Evolutionary conservation across 53 echinoderm and acorn worm species (phyloP).

Genomic region (Mesocentrotus franciscanus): DNA sequence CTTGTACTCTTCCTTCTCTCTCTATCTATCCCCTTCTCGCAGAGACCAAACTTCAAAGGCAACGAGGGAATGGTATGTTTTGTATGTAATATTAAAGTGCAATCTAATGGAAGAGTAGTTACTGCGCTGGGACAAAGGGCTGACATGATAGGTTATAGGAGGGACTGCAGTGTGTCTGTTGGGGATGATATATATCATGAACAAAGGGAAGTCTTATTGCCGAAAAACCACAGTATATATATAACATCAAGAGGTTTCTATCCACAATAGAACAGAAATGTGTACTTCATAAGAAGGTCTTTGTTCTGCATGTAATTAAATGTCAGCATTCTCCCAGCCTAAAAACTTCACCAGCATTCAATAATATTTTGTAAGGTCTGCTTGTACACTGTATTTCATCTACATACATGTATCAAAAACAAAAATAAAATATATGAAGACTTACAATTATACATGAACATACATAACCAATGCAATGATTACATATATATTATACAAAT

Average conservation of each 20-base stretch:
- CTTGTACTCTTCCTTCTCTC: background rate
- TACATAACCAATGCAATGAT: no score
- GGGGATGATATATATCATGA: background rate
- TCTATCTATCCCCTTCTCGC: background rate
- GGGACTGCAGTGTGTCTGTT: conserved; percentile 2
- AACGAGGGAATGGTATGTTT: conserved; percentile 36
- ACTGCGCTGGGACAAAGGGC: conserved; percentile 39
- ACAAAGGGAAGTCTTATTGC: background rate
- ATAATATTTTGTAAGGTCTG: no score
- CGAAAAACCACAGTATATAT: conserved; percentile 8
- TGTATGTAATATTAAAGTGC: conserved; percentile 50
- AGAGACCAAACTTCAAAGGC: conserved; percentile 38
- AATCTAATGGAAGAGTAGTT: conserved; percentile 44
- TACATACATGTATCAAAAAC: no score
- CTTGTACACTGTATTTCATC: no score
- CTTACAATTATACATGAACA: no score
- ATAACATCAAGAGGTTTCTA: background rate
- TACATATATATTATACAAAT: no score
- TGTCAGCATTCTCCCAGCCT: background rate
- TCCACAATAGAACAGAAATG: background rate
- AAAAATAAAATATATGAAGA: no score
- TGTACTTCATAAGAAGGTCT: background rate
- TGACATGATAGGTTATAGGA: conserved; percentile 36
- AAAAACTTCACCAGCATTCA: background rate
- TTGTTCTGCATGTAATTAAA: background rate